phyloP scores from a whole-genome alignment of 2,797 vertebrate genomes.

The Poeciliopsis infans region DNA sequence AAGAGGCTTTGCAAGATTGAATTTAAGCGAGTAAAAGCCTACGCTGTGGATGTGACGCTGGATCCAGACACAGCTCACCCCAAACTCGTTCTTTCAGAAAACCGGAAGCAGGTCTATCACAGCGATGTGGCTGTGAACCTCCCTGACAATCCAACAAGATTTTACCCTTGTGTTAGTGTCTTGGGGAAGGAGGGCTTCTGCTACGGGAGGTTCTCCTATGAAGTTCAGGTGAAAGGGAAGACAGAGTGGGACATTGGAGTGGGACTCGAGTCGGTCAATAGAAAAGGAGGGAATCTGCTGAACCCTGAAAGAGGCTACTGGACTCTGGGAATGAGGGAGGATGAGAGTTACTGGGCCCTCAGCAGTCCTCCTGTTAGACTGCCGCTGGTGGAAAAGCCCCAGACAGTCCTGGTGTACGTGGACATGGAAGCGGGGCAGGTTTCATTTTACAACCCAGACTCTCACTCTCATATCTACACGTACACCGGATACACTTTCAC shows the following conservation, averaged over 20 bases:
- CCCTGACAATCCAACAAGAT: conserved; percentile 67
- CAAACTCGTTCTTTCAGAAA: conserved; percentile 69
- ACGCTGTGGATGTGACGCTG: conserved; percentile 69
- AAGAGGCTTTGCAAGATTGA: conserved; percentile 58
- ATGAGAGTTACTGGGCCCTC: conserved; percentile 70
- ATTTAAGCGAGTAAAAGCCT: conserved; percentile 55
- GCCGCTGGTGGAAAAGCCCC: conserved; percentile 55
- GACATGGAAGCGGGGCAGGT: conserved; percentile 74
- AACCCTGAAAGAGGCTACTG: conserved; percentile 75
- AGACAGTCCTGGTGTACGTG: conserved; percentile 73
- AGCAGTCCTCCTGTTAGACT: conserved; percentile 57
- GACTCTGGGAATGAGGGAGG: conserved; percentile 67
- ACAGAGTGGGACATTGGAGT: conserved; percentile 78
- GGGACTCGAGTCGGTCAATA: conserved; percentile 65
- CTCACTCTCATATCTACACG: conserved; percentile 73
- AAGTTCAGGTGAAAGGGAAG: conserved; percentile 76
- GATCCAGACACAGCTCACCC: conserved; percentile 75
- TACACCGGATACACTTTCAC: conserved; percentile 73
- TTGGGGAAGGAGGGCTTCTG: conserved; percentile 72
- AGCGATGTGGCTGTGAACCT: conserved; percentile 41
- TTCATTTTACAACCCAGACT: conserved; percentile 73
- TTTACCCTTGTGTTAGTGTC: conserved; percentile 71
- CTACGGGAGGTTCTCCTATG: conserved; percentile 74
- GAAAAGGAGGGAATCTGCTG: conserved; percentile 68
- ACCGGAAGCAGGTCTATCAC: conserved; percentile 70